Conservation (phyloP, 2,797 vertebrate genomes). For the Cossypha dichroa region DNA sequence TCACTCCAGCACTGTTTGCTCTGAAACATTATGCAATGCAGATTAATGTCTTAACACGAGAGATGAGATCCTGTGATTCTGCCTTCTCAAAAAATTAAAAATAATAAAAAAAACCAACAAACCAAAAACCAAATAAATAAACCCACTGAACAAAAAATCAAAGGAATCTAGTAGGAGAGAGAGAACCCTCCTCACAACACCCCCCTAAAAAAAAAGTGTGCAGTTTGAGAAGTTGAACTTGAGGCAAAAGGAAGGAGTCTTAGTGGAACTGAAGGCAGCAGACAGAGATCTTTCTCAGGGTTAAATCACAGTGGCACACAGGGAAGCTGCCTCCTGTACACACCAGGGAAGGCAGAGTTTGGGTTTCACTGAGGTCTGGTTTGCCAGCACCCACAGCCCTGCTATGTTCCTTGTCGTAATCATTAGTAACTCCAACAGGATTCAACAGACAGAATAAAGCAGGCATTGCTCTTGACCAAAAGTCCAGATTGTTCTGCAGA, state of each 20-base stretch:
- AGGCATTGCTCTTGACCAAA: background rate
- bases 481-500: background rate
- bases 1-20: slow-evolving; percentile 45
- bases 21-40: background rate
- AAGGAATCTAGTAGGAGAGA: background rate
- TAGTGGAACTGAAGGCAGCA: background rate
- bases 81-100: background rate
- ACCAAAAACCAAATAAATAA: background rate
- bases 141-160: background rate
- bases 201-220: background rate
- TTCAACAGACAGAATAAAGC: background rate
- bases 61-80: slow-evolving; percentile 41
- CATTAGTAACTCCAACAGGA: background rate
- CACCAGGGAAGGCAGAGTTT: background rate
- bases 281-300: background rate
- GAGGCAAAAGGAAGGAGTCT: background rate
- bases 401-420: background rate
- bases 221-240: background rate
- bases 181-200: accelerated
- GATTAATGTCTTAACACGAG: slow-evolving; percentile 39
- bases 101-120: background rate
- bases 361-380: background rate
- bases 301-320: background rate
- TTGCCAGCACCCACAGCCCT: background rate
- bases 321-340: background rate